Evolutionary conservation across 2,797 vertebrate genomes (phyloP).

Genomic region (Lacerta agilis): DNA sequence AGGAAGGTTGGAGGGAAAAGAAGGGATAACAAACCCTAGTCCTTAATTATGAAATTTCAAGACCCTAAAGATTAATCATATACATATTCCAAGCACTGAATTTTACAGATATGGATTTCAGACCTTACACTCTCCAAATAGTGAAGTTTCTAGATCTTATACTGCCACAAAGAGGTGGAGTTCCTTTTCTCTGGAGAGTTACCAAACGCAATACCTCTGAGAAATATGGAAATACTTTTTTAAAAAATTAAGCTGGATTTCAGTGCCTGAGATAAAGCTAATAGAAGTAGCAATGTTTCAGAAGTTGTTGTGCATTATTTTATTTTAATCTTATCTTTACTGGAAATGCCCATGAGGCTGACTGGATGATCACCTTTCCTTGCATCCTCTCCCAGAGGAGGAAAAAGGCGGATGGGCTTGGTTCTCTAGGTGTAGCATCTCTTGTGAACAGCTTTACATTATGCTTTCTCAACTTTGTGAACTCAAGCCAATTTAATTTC

Average conservation of each 20-base stretch:
- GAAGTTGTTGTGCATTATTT: not conserved
- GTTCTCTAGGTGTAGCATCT: not conserved
- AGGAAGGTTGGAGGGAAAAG: too few relatives aligned
- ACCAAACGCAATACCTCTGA: not conserved
- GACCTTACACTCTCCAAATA: not conserved
- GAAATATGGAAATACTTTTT: not conserved
- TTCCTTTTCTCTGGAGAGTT: not conserved
- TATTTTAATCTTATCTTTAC: not conserved
- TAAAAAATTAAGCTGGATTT: not conserved
- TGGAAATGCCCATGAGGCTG: not conserved
- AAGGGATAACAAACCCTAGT: not conserved
- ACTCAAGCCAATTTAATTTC: not conserved
- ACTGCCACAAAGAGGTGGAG: not conserved
- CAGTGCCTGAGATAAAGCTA: not conserved
- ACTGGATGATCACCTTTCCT: not conserved
- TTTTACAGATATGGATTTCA: not conserved
- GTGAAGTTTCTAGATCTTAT: not conserved
- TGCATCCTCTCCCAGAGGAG: not conserved
- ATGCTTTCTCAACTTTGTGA: not conserved
- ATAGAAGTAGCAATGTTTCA: too few relatives aligned
- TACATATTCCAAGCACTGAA: not conserved
- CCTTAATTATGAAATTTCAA: conserved; percentile 1
- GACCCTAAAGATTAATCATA: not conserved
- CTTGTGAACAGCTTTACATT: not conserved
- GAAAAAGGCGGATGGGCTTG: not conserved